Conservation (phyloP, 2,888 invertebrate genomes). For the Dasysyrphus tricinctus region DNA sequence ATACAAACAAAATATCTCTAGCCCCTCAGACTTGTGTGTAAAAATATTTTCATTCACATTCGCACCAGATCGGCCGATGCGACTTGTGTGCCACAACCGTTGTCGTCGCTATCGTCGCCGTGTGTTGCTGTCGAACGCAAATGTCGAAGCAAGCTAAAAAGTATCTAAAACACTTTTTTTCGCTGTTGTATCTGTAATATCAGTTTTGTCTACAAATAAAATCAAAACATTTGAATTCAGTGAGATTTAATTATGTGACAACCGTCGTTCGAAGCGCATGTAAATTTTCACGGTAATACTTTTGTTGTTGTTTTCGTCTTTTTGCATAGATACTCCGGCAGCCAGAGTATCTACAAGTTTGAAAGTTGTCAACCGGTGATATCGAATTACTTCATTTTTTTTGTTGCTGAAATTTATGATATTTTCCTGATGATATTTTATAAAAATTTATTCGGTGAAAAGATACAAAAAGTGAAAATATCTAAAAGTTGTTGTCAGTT, state of each 20-base stretch:
- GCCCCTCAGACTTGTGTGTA: conserved; percentile 27
- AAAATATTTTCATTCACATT: conserved; percentile 44
- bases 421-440: conserved; percentile 17
- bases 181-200: not conserved
- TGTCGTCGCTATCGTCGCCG: not conserved
- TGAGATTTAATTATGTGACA: conserved; percentile 75
- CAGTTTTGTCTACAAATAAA: conserved; percentile 58
- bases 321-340: conserved; percentile 10
- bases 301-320: not conserved
- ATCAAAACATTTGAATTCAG: conserved; percentile 65
- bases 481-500: conserved; percentile 1
- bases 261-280: conserved; percentile 67
- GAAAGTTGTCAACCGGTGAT: conserved; percentile 33
- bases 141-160: conserved; percentile 6
- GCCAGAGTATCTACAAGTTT: conserved; percentile 33
- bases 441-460: conserved; percentile 5
- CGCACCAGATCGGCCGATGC: conserved; percentile 38
- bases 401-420: not conserved
- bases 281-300: conserved; percentile 37
- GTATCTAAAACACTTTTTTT: conserved; percentile 13
- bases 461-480: conserved; percentile 38
- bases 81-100: conserved; percentile 27
- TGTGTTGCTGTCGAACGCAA: not conserved
- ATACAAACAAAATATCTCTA: conserved; percentile 3
- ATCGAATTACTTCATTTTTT: conserved; percentile 8